Base-by-base conservation (phyloP, 2,888 invertebrate species). In the Amblyteles armatorius region DNA sequence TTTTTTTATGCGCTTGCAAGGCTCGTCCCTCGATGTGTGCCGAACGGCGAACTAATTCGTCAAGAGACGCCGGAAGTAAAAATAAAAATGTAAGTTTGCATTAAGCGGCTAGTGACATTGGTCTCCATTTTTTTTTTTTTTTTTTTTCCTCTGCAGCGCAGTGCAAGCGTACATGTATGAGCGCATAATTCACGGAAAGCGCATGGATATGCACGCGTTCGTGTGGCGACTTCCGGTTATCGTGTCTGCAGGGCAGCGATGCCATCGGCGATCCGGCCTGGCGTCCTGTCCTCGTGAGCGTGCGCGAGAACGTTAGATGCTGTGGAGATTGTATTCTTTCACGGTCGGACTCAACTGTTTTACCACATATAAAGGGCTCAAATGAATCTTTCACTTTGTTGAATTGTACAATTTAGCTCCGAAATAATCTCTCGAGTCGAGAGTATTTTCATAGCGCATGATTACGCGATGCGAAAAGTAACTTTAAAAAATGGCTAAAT, bases 141-240 rank as follows among this genome's bases (percentile, higher is more conserved):
- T 11, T 19, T 57, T 57, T 26, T 57, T 22, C 2, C 9, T 57
- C 3, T 13, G 19, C 57, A 26, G 26, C 22, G 11, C 71, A 16
- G 72, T 67, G 76, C 79, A 74, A 71, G 73, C 63, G 26, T 69
- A 79, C 50, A 60, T 71, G 57, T 69, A 77, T 48, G 57, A 11
- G 22, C 29, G 33, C 4, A 63, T 40, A 22, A 36, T 74, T 60
- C 22, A 55, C 52, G 68, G 57, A 26, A 40, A 77, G 60, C 40
- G 16, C 19, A 83, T 52, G 44, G 71, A 77, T 71, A 60, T 57
- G 68, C 82, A 81, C 74, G 73, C 83, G 73, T 60, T 79, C 19
- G 29, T 69, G 48, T 68, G 26, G 29, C 36, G 40, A 86, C 88
- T 87, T 88, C 88, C 89, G 85, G 88, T 74, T 86, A 67, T 79